Conservation (phyloP, 1,140 invertebrate genomes). For the Conus betulinus region DNA sequence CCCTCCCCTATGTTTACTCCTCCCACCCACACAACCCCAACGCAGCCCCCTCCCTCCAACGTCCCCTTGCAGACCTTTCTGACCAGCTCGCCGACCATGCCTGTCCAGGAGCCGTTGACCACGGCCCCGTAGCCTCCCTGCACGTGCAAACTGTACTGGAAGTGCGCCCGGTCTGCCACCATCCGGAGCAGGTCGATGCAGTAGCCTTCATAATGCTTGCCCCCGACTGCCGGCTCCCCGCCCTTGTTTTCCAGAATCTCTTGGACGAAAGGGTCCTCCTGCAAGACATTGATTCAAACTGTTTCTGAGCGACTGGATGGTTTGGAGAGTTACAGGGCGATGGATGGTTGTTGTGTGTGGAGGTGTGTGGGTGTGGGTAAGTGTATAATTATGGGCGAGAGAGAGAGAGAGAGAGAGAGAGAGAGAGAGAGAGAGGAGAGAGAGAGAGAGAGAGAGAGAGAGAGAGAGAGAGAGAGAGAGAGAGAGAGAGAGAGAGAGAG, state of each 20-base stretch:
- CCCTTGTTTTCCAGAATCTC: constrained; percentile 49
- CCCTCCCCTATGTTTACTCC: no score
- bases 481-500: no score
- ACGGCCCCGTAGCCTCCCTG: constrained; percentile 92
- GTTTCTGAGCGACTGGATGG: background rate
- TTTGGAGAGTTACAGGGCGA: no score
- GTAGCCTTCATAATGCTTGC: constrained; percentile 82
- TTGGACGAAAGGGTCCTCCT: constrained; percentile 64
- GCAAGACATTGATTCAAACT: background rate
- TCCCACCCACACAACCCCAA: no score
- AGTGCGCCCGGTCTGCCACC: constrained; percentile 72
- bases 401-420: no score
- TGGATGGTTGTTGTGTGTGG: no score
- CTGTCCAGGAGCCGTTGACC: constrained; percentile 91
- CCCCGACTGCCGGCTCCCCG: constrained; percentile 51
- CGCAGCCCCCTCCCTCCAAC: no score
- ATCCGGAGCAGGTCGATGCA: constrained; percentile 67
- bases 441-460: no score
- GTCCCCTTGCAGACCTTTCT: constrained; percentile 81
- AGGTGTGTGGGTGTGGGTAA: no score
- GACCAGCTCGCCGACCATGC: constrained; percentile 97
- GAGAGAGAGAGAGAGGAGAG: no score
- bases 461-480: no score
- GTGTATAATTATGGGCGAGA: no score
- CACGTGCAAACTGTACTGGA: constrained; percentile 93